Evolutionary conservation across 2,797 vertebrate species (phyloP).

Genomic region (Dryobates pubescens): DNA sequence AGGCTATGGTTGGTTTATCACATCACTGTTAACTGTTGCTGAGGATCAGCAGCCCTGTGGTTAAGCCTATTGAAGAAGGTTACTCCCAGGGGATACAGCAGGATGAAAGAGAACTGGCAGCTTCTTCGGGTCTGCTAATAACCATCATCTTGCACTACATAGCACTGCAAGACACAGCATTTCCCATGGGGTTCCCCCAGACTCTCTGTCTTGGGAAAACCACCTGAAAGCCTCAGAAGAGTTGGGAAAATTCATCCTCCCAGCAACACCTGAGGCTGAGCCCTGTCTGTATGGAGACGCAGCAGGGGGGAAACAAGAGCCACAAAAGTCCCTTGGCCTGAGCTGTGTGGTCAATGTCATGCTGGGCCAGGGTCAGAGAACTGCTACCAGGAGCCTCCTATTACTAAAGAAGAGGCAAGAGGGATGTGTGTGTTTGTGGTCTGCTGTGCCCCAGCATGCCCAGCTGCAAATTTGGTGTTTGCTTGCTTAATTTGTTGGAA

Average conservation of each 20-base stretch:
- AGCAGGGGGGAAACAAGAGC: background rate
- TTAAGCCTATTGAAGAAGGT: background rate
- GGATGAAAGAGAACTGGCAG: constrained; percentile 3
- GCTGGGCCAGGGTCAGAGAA: fast-evolving
- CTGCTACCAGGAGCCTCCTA: fast-evolving
- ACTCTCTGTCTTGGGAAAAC: background rate
- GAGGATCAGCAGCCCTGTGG: background rate
- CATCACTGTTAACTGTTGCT: background rate
- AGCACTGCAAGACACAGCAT: background rate
- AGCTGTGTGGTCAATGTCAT: background rate
- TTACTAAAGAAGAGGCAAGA: background rate
- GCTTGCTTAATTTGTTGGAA: background rate
- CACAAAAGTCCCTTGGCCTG: background rate
- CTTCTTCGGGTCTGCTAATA: background rate
- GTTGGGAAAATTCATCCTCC: background rate
- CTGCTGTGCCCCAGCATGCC: background rate
- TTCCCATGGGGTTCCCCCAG: background rate
- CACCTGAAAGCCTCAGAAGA: background rate
- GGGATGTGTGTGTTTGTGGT: background rate
- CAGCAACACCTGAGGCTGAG: background rate
- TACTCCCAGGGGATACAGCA: background rate
- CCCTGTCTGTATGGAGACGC: fast-evolving
- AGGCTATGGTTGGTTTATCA: background rate
- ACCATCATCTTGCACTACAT: background rate
- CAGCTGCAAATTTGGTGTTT: background rate